phyloP scores from a whole-genome alignment of 2,888 invertebrate genomes.

The Nemoura dubitans region DNA sequence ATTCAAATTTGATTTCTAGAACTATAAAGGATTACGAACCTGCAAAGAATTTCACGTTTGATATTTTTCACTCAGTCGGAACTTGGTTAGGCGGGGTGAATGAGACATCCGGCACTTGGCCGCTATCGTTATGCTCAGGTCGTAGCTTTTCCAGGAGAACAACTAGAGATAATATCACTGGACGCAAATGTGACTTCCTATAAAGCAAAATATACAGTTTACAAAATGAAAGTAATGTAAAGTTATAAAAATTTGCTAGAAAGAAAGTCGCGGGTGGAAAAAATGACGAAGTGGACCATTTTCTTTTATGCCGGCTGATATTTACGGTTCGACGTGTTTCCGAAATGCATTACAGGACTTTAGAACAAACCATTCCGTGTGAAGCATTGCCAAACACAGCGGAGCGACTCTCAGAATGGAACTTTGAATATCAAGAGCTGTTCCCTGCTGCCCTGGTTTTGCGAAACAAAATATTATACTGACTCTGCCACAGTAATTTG shows the following conservation, averaged over 20 bases:
- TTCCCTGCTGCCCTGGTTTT: neutral
- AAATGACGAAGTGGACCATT: constrained; percentile 15
- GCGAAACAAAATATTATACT: neutral
- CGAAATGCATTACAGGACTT: constrained; percentile 28
- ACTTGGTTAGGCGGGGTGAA: neutral
- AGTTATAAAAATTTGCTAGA: constrained; percentile 10
- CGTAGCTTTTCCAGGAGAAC: neutral
- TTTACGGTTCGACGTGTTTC: constrained; percentile 31
- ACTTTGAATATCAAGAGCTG: neutral
- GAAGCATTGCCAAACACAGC: neutral
- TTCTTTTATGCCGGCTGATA: constrained; percentile 18
- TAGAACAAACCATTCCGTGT: constrained; percentile 19
- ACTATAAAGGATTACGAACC: too few species aligned
- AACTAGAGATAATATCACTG: neutral
- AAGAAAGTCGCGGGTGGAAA: constrained; percentile 8
- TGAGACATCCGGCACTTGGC: neutral
- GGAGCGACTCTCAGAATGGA: neutral
- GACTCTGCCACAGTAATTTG: neutral
- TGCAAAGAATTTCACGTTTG: too few species aligned
- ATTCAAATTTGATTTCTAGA: too few species aligned
- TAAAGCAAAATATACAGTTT: neutral
- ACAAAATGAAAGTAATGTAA: constrained; percentile 7
- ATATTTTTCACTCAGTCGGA: too few species aligned
- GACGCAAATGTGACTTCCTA: neutral
- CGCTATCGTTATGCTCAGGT: neutral